Evolutionary conservation across 2,797 vertebrate genomes (phyloP).

Genomic region (Pachyuromys duprasi): DNA sequence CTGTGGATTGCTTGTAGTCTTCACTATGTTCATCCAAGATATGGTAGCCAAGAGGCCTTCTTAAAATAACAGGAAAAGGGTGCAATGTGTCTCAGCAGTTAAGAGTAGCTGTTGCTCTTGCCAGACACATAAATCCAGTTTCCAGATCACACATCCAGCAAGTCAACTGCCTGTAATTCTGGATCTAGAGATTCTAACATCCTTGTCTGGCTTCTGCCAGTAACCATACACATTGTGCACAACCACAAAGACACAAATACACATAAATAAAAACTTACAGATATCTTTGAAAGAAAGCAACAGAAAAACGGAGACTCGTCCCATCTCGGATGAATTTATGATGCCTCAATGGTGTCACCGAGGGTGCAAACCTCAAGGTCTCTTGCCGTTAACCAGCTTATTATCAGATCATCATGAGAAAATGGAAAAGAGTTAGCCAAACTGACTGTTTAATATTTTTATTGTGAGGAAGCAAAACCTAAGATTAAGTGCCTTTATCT

Average conservation of each 20-base stretch:
- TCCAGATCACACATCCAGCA: not conserved
- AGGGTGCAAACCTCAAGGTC: not conserved
- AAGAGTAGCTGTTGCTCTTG: not conserved
- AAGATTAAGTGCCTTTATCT: slow-evolving; percentile 57
- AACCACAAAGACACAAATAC: not conserved
- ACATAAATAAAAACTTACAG: not conserved
- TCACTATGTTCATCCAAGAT: not conserved
- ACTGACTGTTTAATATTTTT: slow-evolving; percentile 28
- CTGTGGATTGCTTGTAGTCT: not conserved
- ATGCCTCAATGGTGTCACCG: not conserved
- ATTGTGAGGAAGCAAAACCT: not conserved
- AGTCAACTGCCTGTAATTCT: not conserved
- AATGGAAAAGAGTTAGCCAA: slow-evolving; percentile 38
- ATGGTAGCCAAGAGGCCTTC: not conserved
- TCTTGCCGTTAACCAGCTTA: not conserved
- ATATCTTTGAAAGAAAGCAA: not conserved
- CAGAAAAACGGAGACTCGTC: not conserved
- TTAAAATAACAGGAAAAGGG: slow-evolving; percentile 8
- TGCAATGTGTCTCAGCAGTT: not conserved
- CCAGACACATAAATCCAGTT: not conserved
- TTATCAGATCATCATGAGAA: not conserved
- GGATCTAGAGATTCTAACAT: no score
- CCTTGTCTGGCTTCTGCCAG: not conserved
- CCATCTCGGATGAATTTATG: not conserved
- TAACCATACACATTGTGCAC: not conserved